phyloP scores from a whole-genome alignment of 2,888 invertebrate species.

The Tanypteryx hageni region DNA sequence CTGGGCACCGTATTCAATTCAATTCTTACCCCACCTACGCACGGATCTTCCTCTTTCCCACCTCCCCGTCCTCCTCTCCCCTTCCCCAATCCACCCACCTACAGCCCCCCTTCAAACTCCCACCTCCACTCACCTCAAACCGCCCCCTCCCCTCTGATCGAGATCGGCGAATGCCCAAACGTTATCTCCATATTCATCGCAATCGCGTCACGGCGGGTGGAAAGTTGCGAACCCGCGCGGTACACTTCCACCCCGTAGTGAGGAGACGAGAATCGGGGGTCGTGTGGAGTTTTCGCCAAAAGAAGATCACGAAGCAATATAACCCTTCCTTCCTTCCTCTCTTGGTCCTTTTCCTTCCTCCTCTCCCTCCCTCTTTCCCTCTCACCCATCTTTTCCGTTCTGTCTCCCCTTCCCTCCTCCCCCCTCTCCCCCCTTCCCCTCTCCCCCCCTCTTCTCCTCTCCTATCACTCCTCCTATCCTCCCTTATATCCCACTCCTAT shows the following conservation, averaged over 20 bases:
- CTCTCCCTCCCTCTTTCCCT: too few relatives aligned
- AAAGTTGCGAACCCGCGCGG: slow-evolving; percentile 7
- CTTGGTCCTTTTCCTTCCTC: too few relatives aligned
- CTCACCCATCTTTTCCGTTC: neutral
- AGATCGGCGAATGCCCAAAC: neutral
- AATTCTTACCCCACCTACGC: slow-evolving; percentile 56
- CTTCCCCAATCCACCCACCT: neutral
- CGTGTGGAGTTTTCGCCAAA: too few relatives aligned
- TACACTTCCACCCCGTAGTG: neutral
- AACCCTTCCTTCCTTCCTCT: too few relatives aligned
- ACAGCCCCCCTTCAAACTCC: neutral
- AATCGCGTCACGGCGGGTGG: slow-evolving; percentile 39
- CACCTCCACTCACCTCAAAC: neutral
- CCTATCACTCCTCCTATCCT: too few relatives aligned
- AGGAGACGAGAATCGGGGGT: neutral
- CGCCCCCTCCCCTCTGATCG: neutral
- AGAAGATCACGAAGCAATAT: too few relatives aligned
- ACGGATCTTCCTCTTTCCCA: neutral
- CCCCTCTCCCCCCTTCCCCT: too few relatives aligned
- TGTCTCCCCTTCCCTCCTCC: too few relatives aligned
- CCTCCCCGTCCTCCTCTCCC: too few relatives aligned
- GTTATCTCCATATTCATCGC: slow-evolving; percentile 42
- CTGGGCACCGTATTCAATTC: slow-evolving; percentile 48
- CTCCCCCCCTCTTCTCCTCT: too few relatives aligned
- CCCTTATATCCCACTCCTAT: too few relatives aligned